A percentile compares a stretch with the other conserved stretches of the same genome.
Evolutionary conservation across 2,888 invertebrate genomes (phyloP).

Genomic region (Tridacna crocea): DNA sequence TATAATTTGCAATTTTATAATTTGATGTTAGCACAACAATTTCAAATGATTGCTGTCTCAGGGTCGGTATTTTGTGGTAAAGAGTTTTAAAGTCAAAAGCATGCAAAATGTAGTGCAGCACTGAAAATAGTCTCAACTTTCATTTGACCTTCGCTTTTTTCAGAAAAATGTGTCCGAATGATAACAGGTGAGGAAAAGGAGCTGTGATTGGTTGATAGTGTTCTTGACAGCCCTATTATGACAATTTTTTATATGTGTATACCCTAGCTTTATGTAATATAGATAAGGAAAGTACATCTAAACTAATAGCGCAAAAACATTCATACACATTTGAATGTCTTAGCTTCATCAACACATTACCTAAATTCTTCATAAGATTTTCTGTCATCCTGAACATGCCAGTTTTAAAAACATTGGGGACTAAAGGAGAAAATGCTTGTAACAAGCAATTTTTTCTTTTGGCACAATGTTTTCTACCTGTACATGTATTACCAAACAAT

Average conservation of each 20-base stretch:
- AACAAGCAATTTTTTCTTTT: not conserved
- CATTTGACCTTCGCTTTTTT: slow-evolving; percentile 10
- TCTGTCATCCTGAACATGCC: too few species aligned
- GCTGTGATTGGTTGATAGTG: slow-evolving; percentile 19
- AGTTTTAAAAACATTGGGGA: not conserved
- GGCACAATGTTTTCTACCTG: not conserved
- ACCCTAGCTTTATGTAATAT: slow-evolving; percentile 22
- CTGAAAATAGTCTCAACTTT: too few species aligned
- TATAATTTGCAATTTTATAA: too few species aligned
- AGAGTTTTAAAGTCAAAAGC: too few species aligned
- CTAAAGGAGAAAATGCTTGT: not conserved
- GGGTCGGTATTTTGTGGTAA: too few species aligned
- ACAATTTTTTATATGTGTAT: slow-evolving; percentile 16
- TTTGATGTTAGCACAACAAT: too few species aligned
- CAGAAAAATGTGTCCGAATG: slow-evolving; percentile 24
- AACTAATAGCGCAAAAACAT: slow-evolving; percentile 15
- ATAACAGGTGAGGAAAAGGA: slow-evolving; percentile 21
- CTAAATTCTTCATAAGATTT: too few species aligned
- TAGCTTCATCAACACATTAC: too few species aligned
- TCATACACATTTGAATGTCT: not conserved
- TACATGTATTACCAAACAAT: not conserved
- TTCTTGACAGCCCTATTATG: not conserved
- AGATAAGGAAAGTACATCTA: slow-evolving; percentile 21
- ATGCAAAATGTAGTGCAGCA: too few species aligned
- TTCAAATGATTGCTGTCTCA: too few species aligned